Percentiles rank a stretch among this genome's conserved stretches.
phyloP scores from a whole-genome alignment of 2,113 vertebrate species.

The Melanerpes aurifrons region DNA sequence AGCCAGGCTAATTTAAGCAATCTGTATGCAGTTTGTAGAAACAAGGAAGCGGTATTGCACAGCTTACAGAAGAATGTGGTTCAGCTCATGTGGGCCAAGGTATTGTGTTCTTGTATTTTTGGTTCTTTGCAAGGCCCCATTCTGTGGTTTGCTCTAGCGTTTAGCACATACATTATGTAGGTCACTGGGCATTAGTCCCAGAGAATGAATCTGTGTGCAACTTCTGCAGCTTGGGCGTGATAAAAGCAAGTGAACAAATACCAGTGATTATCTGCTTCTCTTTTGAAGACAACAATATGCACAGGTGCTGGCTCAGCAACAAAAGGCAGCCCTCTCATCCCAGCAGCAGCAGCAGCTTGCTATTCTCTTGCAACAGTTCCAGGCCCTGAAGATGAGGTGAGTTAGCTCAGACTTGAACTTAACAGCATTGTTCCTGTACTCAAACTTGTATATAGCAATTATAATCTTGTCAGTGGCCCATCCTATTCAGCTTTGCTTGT shows the following conservation, averaged over 20 bases:
- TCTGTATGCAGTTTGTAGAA: neutral
- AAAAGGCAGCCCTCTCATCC: slow-evolving; percentile 92
- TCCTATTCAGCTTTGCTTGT: neutral
- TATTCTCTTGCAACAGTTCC: slow-evolving; percentile 92
- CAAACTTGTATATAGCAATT: neutral
- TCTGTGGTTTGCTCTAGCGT: neutral
- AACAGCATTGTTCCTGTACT: neutral
- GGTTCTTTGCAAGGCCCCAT: neutral
- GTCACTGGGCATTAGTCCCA: neutral
- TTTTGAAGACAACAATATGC: slow-evolving; percentile 93
- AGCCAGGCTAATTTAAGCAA: neutral
- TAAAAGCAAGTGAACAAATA: neutral
- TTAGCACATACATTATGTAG: neutral
- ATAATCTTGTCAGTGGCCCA: neutral
- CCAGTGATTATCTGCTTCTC: slow-evolving; percentile 36
- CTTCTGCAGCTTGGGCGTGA: neutral
- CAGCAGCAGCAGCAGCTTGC: slow-evolving; percentile 95
- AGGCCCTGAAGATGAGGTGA: slow-evolving; percentile 94
- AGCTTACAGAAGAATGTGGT: neutral
- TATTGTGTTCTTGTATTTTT: neutral
- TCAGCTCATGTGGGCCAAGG: neutral
- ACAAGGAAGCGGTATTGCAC: neutral
- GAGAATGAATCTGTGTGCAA: neutral
- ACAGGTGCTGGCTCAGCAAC: slow-evolving; percentile 91
- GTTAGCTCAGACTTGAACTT: neutral